Base-by-base conservation (phyloP, 2,888 invertebrate species). In the Nephrotoma guestfalica region DNA sequence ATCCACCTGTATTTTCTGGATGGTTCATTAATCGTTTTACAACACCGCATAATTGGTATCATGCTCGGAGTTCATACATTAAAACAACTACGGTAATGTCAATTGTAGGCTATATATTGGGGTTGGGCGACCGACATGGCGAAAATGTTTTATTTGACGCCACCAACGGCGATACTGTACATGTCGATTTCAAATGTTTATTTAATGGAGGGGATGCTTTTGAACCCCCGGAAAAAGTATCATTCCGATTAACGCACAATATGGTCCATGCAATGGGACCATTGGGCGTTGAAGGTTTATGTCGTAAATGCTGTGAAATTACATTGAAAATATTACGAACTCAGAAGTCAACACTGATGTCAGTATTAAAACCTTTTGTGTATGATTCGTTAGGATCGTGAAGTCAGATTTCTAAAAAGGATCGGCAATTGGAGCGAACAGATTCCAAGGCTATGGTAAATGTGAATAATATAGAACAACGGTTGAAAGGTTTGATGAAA, bases 191-290 rank as follows among this genome's bases (percentile, higher is more conserved):
- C 91, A 99, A 98, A 92, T 98, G 98, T 90, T 92, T 99, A 15
- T 99, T 99, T 92, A 99, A 99, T 91, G 96, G 94, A 93, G 95
- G 97, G 91, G 92, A 91, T 51, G 93, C 94, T 0, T 97, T 99
- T 90, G 96, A 96, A 86, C 96, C 95, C 93, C 97, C 98, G 0
- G 97, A 98, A 91, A 91, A 94, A 87, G 97, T 97, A 13, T 97
- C 97, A 0, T 99, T 99, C 91, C 94, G 99, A 0, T 93, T 99
- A 86, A 99, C 99, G 0, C 98, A 97, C 88, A 99, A 99, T 90
- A 98, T 99, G 97, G 95, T 97, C 51, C 95, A 96, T 71, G 99
- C 98, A 2, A 98, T 99, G 97, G 98, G 98, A 0, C 97, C 98
- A 0, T 93, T 98, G 71, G 97, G 97, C 84, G 95, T 96, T 86